Conservation (phyloP, 30 jellyfish, hydroid and myxozoan genomes). For the Phacellophora camtschatica region DNA sequence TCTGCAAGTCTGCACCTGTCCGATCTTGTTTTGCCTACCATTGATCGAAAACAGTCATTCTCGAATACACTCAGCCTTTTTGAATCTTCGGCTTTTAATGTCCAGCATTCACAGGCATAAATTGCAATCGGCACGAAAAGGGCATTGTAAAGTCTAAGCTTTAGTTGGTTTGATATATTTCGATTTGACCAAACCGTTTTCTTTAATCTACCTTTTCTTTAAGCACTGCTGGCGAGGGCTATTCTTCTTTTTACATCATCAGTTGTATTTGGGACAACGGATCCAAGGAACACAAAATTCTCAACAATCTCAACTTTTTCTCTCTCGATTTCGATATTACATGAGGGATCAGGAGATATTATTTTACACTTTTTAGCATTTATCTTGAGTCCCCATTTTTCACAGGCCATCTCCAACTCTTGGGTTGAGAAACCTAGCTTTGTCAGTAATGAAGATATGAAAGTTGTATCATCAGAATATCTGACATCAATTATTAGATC, state of each 20-base stretch:
- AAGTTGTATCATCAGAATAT: not conserved
- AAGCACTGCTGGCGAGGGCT: constrained; percentile 16
- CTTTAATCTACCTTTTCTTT: constrained; percentile 12
- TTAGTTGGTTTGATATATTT: not conserved
- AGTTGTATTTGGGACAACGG: constrained; percentile 15
- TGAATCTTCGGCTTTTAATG: constrained; percentile 5
- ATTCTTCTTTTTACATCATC: constrained; percentile 17
- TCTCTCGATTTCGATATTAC: constrained; percentile 5
- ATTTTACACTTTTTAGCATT: not conserved
- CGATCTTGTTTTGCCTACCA: not conserved
- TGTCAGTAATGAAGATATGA: not conserved
- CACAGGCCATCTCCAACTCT: not conserved
- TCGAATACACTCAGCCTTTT: not conserved
- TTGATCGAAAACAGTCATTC: not conserved
- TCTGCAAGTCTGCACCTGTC: not conserved
- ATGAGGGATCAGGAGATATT: not conserved
- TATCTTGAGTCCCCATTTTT: not conserved
- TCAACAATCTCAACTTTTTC: constrained; percentile 45
- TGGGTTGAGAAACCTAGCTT: not conserved
- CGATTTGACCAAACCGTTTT: constrained; percentile 6
- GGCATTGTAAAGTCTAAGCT: constrained; percentile 30
- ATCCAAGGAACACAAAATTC: constrained; percentile 31
- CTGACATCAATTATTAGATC: not conserved
- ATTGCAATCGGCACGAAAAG: constrained; percentile 44
- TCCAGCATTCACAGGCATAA: constrained; percentile 48